Base-by-base conservation (phyloP, 92 coral and sea anemone species). In the Epizoanthus fatuus region DNA sequence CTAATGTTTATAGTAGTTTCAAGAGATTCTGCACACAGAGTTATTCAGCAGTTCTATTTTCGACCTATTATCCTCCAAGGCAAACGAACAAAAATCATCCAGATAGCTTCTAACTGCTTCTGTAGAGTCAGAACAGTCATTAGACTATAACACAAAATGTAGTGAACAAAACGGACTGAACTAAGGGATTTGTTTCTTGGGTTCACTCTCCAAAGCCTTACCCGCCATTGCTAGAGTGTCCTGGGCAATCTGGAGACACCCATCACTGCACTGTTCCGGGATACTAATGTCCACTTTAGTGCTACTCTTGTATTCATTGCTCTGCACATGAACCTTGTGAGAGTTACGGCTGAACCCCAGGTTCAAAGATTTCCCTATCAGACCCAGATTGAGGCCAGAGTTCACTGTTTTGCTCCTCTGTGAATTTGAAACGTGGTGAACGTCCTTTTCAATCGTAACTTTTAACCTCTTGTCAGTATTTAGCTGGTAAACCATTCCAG, bases 331-430 rank as follows among this genome's bases (percentile, higher is more conserved):
- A 38, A 38, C 20, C 40, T 67, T 67, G 52, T 67, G 72, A 12
- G 72, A 67, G 72, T 67, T 67, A 38, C 49, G 72, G 20, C 40
- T 37, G 72, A 67, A 67, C 0, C 72, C 72, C 47, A 67, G 72
- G 17, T 3, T 39, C 72, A 67, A 38, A 25, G 49, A 67, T 67
- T 67, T 38, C 47, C 72, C 22, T 35, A 3, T 40, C 10, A 67
- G 72, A 35, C 19, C 72, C 20, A 40, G 20, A 35, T 38, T 67
- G 52, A 67, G 52, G 19, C 72, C 72, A 37, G 20, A 29, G 39
- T 67, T 67, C 16, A 67, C 72, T 12, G 72, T 67, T 67, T 67
- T 67, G 52, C 72, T 67, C 29, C 20, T 35, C 16, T 67, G 72
- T 13, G 72, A 67, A 45, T 39, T 67, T 12, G 52, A 35, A 67